Evolutionary conservation across 2,797 vertebrate species (phyloP).

Genomic region (Typhlichthys subterraneus): DNA sequence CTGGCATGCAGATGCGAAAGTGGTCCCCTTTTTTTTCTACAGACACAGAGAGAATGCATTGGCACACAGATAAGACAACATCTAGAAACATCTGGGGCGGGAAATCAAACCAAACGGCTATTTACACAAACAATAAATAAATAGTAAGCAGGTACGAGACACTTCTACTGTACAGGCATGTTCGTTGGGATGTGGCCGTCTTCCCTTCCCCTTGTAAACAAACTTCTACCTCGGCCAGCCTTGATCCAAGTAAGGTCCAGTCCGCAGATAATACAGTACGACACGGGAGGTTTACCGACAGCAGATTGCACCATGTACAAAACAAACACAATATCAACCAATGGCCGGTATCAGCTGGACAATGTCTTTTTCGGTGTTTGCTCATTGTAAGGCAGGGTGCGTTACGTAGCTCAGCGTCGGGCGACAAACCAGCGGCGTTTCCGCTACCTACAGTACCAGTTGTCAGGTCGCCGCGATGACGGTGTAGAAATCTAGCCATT

Average conservation of each 20-base stretch:
- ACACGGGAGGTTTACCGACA: constrained; percentile 66
- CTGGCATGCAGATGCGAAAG: constrained; percentile 79
- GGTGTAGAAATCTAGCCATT: constrained; percentile 45
- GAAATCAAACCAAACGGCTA: constrained; percentile 57
- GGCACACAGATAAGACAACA: constrained; percentile 75
- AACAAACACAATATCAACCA: constrained; percentile 67
- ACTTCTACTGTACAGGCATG: constrained; percentile 62
- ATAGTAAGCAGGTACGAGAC: constrained; percentile 64
- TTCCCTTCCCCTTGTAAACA: constrained; percentile 21
- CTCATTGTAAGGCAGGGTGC: constrained; percentile 72
- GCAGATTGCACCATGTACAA: constrained; percentile 74
- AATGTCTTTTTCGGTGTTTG: constrained; percentile 47
- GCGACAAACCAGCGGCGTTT: constrained; percentile 17
- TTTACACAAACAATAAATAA: constrained; percentile 73
- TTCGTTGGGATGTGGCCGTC: constrained; percentile 38
- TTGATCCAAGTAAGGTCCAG: constrained; percentile 30
- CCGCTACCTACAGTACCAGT: constrained; percentile 23
- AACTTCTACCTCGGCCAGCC: background rate
- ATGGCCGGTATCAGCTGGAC: constrained; percentile 45
- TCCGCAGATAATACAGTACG: constrained; percentile 63
- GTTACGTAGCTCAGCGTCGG: constrained; percentile 49
- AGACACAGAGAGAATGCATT: constrained; percentile 67
- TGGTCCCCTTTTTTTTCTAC: constrained; percentile 55
- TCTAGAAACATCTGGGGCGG: constrained; percentile 66
- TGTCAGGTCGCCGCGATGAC: constrained; percentile 40